Conservation (phyloP, 2,888 invertebrate species). For the Gnatocerus cornutus region DNA sequence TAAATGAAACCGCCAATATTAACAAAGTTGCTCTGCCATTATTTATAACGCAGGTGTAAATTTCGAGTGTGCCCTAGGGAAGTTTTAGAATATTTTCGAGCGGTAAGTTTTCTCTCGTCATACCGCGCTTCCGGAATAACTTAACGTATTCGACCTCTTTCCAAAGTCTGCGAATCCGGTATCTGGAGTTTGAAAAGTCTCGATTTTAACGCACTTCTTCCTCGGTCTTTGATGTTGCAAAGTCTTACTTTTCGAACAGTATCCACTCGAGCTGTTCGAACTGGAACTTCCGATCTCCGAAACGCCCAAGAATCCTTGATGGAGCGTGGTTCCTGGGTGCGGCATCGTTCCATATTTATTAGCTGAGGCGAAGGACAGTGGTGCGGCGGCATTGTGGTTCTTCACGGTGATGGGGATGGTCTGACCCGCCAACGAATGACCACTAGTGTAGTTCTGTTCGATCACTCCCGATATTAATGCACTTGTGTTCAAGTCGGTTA, state of each 20-base stretch:
- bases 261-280: constrained; percentile 68
- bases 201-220: constrained; percentile 69
- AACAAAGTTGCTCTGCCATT: constrained; percentile 12
- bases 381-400: constrained; percentile 64
- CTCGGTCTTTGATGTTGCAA: constrained; percentile 66
- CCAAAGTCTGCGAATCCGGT: constrained; percentile 64
- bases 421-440: constrained; percentile 67
- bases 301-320: constrained; percentile 69
- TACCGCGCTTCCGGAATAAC: constrained; percentile 69
- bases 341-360: constrained; percentile 69
- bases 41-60: constrained; percentile 37
- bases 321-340: constrained; percentile 65
- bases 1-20: constrained; percentile 8
- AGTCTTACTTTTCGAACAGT: constrained; percentile 66
- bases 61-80: constrained; percentile 46
- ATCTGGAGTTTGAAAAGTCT: constrained; percentile 69
- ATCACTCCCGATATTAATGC: constrained; percentile 59
- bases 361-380: constrained; percentile 59
- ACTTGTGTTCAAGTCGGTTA: constrained; percentile 57
- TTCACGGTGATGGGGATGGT: constrained; percentile 71
- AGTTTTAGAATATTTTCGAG: constrained; percentile 55
- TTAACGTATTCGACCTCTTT: constrained; percentile 64
- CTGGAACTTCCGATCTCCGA: constrained; percentile 68
- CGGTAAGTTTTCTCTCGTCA: constrained; percentile 58
- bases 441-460: constrained; percentile 59